These are phyloP conservation scores for Poecilia wingei DNA, from an alignment of 2,797 vertebrate genomes.

Conservation along the genomic window DNA sequence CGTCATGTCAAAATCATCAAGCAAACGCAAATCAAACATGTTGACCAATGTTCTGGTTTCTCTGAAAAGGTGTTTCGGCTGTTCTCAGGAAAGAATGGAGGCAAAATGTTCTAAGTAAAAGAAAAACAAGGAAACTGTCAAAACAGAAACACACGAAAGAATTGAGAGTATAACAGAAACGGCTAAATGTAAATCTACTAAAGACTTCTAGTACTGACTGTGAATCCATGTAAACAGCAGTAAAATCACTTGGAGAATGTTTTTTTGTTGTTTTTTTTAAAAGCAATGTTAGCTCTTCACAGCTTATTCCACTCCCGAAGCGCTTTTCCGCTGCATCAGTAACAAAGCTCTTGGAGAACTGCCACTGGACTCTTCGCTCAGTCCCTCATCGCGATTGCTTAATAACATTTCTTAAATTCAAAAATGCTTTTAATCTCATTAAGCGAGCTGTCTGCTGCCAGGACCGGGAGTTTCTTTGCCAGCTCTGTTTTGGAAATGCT, in stretches of 20 bases:
- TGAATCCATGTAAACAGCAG: not conserved
- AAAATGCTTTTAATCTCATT: slow-evolving; percentile 75
- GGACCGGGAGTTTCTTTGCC: slow-evolving; percentile 56
- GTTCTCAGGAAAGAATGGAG: too few species aligned
- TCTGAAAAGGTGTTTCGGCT: too few species aligned
- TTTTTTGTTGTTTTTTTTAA: not conserved
- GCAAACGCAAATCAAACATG: too few species aligned
- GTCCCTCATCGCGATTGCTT: slow-evolving; percentile 44
- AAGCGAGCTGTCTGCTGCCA: slow-evolving; percentile 63
- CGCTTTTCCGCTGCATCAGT: slow-evolving; percentile 5
- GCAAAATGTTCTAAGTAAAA: not conserved
- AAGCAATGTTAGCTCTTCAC: not conserved
- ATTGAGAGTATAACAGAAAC: not conserved
- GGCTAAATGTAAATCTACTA: not conserved
- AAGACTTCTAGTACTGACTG: not conserved
- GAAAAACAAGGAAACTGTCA: not conserved
- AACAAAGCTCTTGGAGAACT: slow-evolving; percentile 26
- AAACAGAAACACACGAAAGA: not conserved
- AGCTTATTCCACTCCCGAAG: slow-evolving; percentile 7
- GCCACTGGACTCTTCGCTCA: slow-evolving; percentile 27
- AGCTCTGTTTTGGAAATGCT: slow-evolving; percentile 51
- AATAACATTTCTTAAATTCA: slow-evolving; percentile 57
- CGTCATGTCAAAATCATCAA: too few species aligned
- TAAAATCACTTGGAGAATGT: not conserved
- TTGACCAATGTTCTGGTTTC: too few species aligned